Evolutionary conservation across 2,797 vertebrate genomes (phyloP), one percentile per base, ranked within the genome.

Genomic region (Arctocebus calabarensis): DNA sequence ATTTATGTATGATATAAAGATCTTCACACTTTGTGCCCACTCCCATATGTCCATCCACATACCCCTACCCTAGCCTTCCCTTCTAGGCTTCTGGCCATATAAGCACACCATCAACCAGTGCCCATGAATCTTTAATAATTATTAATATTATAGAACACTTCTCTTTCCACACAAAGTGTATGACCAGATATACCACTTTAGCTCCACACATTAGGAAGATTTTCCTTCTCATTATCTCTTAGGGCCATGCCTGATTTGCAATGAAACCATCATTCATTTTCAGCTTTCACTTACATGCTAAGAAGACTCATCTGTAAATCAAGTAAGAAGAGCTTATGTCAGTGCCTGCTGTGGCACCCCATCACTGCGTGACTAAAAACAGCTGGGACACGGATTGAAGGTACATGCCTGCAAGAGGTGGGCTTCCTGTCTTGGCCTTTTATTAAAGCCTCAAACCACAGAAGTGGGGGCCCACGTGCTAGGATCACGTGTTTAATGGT

Each of bases 1-100:
- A 74, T 85, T 93, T 92, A 52, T 10, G 5, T 74, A 22, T 66
- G 66, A 94, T 70, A n/a, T 6, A n/a, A 91, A 94, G 55, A 78
- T 77, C 43, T 91, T 92, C 52, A 70, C 27, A 92, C 32, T 92
- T 92, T 94, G 14, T 90, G 62, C 17, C 77, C 55, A 83, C 5
- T 84, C 11, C 22, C 12, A 40, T 40, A 8, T 23, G 55, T 90
- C 37, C 20, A 71, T 40, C 55, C 14, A 45, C 7, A 75, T 68
- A 20, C 7, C 22, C 94, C 66, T 93, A 78, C 7, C 22, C 32
- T 14, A 66, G 40, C 77, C 45, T 96, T 88, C 10, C 25, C 79
- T 86, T 78, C 2, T n/a, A 29, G 29, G 3, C 19, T n/a, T 62
- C 25, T 73, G 16, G 52, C 17, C 17, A 68, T 23, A 43, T 34